Base-by-base conservation (phyloP, 2,113 vertebrate genomes). In the Pogona vitticeps region DNA sequence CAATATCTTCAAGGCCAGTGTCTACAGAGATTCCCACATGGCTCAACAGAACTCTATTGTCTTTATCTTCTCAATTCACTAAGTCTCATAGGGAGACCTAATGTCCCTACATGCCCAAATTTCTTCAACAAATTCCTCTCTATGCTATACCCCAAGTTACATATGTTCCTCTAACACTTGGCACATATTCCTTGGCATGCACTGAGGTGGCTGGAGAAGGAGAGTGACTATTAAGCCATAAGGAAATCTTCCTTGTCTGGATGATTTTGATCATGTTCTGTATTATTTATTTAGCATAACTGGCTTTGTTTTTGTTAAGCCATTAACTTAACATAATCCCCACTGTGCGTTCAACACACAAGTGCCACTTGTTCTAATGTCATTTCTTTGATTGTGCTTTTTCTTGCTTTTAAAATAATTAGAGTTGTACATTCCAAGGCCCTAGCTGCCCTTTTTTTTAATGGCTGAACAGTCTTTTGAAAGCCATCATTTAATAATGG, bases 391-490 rank as follows among this genome's bases (percentile, higher is more conserved):
- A 6, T 20, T 36, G 40, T 73, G 28, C 21, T 85, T 86, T 21
- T 87, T 86, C 63, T 92, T 85, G 4, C 10, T 17, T 89, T 90
- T 59, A 75, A 61, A 91, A 88, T 59, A 85, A 42, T 83, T 88
- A n/a, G 56, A 80, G 21, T 6, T 79, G 12, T 85, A 92, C 76
- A 90, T 81, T 52, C 65, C 70, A 56, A 42, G 85, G 71, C 76
- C 58, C 71, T 89, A 86, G 67, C 61, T 87, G 40, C 81, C 56
- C 91, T 89, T 81, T 91, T 86, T 88, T 91, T 86, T 88, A 83
- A 59, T 3, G 21, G 90, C 83, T 90, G 88, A 93, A 90, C 56
- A 86, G 21, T 91, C 68, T 28, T 80, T 28, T 12, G 83, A 82
- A 63, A 84, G 33, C 88, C 84, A 86, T 80, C 38, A 90, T 86